Percentiles rank a stretch among this genome's conserved stretches.
Conservation (phyloP, 2,113 vertebrate genomes). For the Micronycteris hirsuta region DNA sequence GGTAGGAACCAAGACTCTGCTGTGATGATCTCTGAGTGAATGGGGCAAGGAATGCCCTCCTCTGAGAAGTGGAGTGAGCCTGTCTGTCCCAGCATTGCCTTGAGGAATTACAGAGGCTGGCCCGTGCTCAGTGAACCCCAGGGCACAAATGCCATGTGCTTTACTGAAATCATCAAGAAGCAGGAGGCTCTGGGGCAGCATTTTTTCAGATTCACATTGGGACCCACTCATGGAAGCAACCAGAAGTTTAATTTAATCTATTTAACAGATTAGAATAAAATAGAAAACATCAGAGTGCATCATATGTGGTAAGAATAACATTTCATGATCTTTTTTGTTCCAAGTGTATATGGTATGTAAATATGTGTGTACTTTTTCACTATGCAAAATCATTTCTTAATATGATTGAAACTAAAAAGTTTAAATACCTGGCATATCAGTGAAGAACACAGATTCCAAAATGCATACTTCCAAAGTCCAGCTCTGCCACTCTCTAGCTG, state of each 20-base stretch:
- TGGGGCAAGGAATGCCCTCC: not conserved
- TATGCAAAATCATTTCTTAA: conserved; percentile 24
- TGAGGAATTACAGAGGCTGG: not conserved
- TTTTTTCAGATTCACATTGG: not conserved
- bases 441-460: conserved; percentile 39
- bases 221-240: not conserved
- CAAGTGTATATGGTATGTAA: not conserved
- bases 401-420: not conserved
- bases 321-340: not conserved
- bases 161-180: not conserved
- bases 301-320: not conserved
- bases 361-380: not conserved
- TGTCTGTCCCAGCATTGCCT: not conserved
- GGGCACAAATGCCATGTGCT: not conserved
- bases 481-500: not conserved
- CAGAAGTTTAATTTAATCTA: not conserved
- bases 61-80: not conserved
- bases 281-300: not conserved
- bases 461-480: not conserved
- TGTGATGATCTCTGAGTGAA: not conserved
- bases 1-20: not conserved
- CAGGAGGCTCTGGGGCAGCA: not conserved
- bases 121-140: not conserved
- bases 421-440: not conserved
- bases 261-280: not conserved